A percentile compares a stretch with the other conserved stretches of the same genome.
Evolutionary conservation across 2,888 invertebrate genomes (phyloP).

Genomic region (Lithophane ornitopus): DNA sequence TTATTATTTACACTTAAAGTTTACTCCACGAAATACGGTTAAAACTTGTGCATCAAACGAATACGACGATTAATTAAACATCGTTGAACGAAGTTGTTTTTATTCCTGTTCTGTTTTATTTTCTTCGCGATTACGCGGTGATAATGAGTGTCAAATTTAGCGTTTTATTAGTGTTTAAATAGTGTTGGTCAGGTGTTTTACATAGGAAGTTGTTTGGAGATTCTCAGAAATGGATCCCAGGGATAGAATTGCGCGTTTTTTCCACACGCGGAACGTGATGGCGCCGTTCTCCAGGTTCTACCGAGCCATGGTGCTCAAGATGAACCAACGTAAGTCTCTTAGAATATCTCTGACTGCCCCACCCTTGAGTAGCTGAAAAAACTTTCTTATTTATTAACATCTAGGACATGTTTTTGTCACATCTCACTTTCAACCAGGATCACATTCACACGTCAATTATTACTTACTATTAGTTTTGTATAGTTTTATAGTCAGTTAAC

Average conservation of each 20-base stretch:
- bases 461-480: neutral
- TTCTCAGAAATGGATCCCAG: conserved; percentile 75
- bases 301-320: conserved; percentile 88
- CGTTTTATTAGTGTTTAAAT: conserved; percentile 79
- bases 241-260: conserved; percentile 75
- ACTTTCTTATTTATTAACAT: too few relatives aligned
- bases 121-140: conserved; percentile 75
- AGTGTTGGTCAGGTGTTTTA: conserved; percentile 69
- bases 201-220: conserved; percentile 61
- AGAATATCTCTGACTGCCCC: neutral
- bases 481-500: conserved; percentile 1
- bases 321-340: conserved; percentile 85
- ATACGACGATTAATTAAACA: conserved; percentile 56
- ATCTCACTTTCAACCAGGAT: neutral
- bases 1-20: conserved; percentile 47
- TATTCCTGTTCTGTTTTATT: conserved; percentile 67
- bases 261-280: conserved; percentile 82
- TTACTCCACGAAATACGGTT: conserved; percentile 44
- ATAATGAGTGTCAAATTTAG: conserved; percentile 90
- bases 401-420: neutral
- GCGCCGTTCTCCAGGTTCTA: conserved; percentile 86
- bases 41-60: conserved; percentile 45
- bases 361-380: neutral
- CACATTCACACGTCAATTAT: conserved; percentile 5
- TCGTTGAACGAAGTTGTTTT: conserved; percentile 58